phyloP scores from a whole-genome alignment of 2,888 invertebrate species.

The Meghimatium bilineatum region DNA sequence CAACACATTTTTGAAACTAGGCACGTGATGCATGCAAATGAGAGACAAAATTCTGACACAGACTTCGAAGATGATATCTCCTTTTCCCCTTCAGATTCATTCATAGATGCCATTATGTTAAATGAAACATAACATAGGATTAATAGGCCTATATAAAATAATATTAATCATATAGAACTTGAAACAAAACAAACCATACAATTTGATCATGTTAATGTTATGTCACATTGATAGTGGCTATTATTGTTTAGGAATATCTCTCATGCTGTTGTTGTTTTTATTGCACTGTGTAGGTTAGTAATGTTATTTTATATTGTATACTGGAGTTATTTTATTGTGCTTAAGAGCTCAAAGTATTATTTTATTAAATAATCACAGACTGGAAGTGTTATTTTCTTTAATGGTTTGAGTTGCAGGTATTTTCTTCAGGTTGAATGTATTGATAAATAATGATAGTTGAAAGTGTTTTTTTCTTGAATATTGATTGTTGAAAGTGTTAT shows the following conservation, averaged over 20 bases:
- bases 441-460: too few relatives aligned
- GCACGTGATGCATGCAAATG: constrained; percentile 53
- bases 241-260: not conserved
- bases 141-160: too few relatives aligned
- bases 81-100: not conserved
- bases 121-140: constrained; percentile 12
- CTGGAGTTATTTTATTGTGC: too few relatives aligned
- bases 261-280: not conserved
- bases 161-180: too few relatives aligned
- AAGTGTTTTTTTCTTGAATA: too few relatives aligned
- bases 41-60: constrained; percentile 50
- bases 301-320: not conserved
- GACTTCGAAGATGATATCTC: constrained; percentile 1
- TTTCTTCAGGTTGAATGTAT: too few relatives aligned
- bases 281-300: not conserved
- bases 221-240: not conserved
- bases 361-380: not conserved
- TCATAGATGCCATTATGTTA: not conserved
- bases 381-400: not conserved
- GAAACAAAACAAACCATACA: not conserved
- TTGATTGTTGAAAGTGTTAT: too few relatives aligned
- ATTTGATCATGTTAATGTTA: not conserved
- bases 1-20: constrained; percentile 53
- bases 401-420: not conserved
- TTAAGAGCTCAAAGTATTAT: not conserved